These are phyloP conservation scores for Cottoperca gobio DNA, from an alignment of 2,797 vertebrate genomes.

Conservation along the genomic window DNA sequence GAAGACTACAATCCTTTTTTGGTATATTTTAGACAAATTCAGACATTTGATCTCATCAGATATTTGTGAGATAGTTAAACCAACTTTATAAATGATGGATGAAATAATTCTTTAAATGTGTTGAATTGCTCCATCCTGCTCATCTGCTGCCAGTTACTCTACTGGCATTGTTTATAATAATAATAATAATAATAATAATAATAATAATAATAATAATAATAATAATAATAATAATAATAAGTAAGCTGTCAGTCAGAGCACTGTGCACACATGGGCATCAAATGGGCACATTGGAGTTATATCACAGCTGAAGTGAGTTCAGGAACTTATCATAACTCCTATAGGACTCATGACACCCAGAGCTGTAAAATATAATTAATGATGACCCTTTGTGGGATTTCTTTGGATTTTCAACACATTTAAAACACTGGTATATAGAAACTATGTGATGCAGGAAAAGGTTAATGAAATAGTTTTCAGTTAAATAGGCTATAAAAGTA, in stretches of 20 bases:
- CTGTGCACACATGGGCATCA: constrained; percentile 17
- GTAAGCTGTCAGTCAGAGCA: background rate
- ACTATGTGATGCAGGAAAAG: background rate
- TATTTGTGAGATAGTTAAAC: background rate
- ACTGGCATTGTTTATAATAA: background rate
- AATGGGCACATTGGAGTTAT: background rate
- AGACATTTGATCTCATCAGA: background rate
- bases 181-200: too few species aligned
- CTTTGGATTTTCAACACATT: background rate
- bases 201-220: too few species aligned
- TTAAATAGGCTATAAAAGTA: background rate
- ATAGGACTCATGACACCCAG: background rate
- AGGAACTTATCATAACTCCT: background rate
- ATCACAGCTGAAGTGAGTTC: background rate
- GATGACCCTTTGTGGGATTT: background rate
- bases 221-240: background rate
- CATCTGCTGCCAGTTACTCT: background rate
- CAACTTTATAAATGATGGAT: background rate
- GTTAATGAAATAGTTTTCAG: background rate
- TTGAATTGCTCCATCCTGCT: background rate
- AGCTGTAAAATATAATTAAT: background rate
- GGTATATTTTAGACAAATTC: background rate
- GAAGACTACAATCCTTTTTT: background rate
- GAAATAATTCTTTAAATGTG: background rate
- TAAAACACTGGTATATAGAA: background rate